These are phyloP conservation scores for Schrankia costaestrigalis DNA, from an alignment of 2,888 invertebrate genomes.

Conservation along the genomic window DNA sequence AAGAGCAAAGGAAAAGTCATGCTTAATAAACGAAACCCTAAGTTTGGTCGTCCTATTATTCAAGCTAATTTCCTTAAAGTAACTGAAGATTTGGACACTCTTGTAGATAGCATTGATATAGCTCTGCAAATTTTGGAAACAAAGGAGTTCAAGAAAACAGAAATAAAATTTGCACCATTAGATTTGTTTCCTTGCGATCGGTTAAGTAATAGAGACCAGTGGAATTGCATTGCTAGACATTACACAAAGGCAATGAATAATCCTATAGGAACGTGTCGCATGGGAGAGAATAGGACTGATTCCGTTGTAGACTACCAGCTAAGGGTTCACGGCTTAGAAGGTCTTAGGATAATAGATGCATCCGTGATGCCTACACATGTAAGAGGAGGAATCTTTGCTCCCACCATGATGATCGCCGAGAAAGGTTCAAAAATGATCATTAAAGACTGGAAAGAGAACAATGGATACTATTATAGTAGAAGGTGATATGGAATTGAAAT, in stretches of 20 bases:
- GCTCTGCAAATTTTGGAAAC: constrained; percentile 70
- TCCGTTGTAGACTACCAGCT: constrained; percentile 69
- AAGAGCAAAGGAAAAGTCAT: constrained; percentile 70
- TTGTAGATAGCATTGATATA: constrained; percentile 72
- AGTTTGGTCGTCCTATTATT: constrained; percentile 69
- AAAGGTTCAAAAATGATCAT: constrained; percentile 67
- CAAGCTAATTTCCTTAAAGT: constrained; percentile 73
- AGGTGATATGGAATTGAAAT: constrained; percentile 28
- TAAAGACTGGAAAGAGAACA: constrained; percentile 72
- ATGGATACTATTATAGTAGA: constrained; percentile 53
- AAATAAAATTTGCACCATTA: constrained; percentile 67
- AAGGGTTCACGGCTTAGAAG: constrained; percentile 68
- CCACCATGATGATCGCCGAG: constrained; percentile 75
- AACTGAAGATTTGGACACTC: constrained; percentile 65
- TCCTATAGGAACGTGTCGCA: constrained; percentile 71
- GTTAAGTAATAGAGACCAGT: constrained; percentile 66
- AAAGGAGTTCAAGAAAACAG: constrained; percentile 68
- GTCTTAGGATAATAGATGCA: constrained; percentile 68
- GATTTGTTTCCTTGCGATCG: constrained; percentile 72
- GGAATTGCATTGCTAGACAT: constrained; percentile 75
- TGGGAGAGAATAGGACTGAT: constrained; percentile 64
- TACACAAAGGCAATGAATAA: constrained; percentile 71
- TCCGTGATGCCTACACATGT: constrained; percentile 74
- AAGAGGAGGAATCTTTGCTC: constrained; percentile 61
- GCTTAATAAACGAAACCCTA: constrained; percentile 69